These are phyloP conservation scores for Ia io DNA, from an alignment of 2,113 vertebrate genomes.

Conservation along the genomic window DNA sequence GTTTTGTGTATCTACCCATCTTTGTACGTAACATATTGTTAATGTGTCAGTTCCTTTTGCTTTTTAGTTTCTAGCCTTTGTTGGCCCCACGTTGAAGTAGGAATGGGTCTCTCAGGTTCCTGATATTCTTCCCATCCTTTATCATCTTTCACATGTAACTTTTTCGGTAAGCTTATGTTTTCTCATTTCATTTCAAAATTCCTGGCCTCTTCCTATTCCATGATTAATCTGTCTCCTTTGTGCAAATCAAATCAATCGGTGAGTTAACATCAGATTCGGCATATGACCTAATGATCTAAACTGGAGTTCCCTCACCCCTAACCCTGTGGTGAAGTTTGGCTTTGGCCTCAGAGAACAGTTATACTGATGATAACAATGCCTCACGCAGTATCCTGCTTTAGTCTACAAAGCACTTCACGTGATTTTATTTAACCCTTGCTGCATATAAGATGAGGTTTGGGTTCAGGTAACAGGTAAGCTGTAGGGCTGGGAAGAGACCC, in stretches of 20 bases:
- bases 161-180: neutral
- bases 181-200: neutral
- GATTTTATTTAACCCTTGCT: neutral
- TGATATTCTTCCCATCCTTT: neutral
- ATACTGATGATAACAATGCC: neutral
- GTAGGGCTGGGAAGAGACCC: neutral
- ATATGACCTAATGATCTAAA: neutral
- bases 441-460: neutral
- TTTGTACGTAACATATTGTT: accelerated
- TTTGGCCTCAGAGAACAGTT: neutral
- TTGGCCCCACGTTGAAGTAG: neutral
- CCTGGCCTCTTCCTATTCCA: neutral
- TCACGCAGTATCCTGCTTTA: neutral
- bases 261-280: neutral
- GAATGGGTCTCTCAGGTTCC: neutral
- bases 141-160: neutral
- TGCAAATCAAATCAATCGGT: neutral
- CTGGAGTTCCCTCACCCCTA: neutral
- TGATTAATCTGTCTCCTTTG: neutral
- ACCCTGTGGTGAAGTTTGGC: neutral
- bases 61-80: neutral
- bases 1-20: accelerated
- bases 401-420: neutral
- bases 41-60: neutral
- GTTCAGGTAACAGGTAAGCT: neutral